These are phyloP conservation scores for Itoplectis maculator DNA, from an alignment of 2,888 invertebrate species.

Conservation along the genomic window DNA sequence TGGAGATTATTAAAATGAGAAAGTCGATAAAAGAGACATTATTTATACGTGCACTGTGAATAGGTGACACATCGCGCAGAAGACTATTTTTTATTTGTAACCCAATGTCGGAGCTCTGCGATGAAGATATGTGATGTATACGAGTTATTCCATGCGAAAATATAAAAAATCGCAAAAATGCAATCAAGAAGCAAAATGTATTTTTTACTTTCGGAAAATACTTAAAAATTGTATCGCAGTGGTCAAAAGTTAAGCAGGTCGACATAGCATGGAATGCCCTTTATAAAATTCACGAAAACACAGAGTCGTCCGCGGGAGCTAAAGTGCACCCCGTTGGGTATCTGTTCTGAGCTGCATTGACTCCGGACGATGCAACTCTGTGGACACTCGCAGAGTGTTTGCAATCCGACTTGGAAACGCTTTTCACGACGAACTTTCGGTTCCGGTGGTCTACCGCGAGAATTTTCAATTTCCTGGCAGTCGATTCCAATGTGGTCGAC, in stretches of 20 bases:
- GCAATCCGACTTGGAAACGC: slow-evolving; percentile 7
- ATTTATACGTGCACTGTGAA: neutral
- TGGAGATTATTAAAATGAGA: slow-evolving; percentile 26
- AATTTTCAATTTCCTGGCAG: neutral
- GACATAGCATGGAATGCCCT: neutral
- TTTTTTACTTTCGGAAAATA: neutral
- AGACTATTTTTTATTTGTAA: neutral
- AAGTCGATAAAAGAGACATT: slow-evolving; percentile 20
- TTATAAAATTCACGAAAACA: neutral
- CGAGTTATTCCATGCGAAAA: no score
- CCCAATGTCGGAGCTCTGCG: neutral
- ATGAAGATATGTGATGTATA: neutral
- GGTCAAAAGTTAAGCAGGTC: no score
- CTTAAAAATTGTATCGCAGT: no score
- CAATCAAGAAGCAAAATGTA: no score
- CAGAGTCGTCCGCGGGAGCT: neutral
- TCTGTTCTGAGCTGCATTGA: neutral
- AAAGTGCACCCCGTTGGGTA: neutral
- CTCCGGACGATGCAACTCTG: slow-evolving; percentile 7
- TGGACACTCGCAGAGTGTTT: slow-evolving; percentile 11
- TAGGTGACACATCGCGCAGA: neutral
- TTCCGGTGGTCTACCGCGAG: neutral
- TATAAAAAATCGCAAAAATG: no score
- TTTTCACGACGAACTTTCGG: slow-evolving; percentile 7
- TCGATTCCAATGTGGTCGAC: neutral